Evolutionary conservation across 2,797 vertebrate species (phyloP).

Genomic region (Poeciliopsis gracilis): DNA sequence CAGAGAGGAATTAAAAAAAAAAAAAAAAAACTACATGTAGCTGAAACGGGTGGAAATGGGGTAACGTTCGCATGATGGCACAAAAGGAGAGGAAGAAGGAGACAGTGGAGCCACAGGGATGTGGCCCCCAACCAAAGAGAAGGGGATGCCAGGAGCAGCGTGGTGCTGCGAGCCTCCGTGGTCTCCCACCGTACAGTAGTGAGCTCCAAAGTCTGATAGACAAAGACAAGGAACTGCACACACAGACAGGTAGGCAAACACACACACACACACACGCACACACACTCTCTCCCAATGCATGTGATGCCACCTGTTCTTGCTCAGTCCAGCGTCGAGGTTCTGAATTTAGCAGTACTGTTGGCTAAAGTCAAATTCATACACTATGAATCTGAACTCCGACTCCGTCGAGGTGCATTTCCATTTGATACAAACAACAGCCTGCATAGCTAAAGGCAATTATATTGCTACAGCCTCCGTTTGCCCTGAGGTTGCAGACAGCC

Average conservation of each 20-base stretch:
- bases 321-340: slow-evolving; percentile 43
- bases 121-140: too few species aligned
- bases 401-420: slow-evolving; percentile 69
- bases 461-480: slow-evolving; percentile 79
- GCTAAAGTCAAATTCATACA: slow-evolving; percentile 68
- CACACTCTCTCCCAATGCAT: slow-evolving; percentile 2
- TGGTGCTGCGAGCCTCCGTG: slow-evolving; percentile 58
- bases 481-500: slow-evolving; percentile 78
- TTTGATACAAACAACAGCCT: slow-evolving; percentile 80
- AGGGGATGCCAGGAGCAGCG: slow-evolving; percentile 68
- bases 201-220: slow-evolving; percentile 33
- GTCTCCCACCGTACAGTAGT: slow-evolving; percentile 62
- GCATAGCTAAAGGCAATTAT: slow-evolving; percentile 80
- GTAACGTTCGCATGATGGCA: slow-evolving; percentile 50
- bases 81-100: slow-evolving; percentile 48
- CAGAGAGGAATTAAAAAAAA: background rate
- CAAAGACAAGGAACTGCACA: slow-evolving; percentile 21
- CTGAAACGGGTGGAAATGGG: slow-evolving; percentile 29
- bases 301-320: slow-evolving; percentile 42
- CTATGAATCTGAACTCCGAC: slow-evolving; percentile 67
- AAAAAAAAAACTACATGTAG: slow-evolving; percentile 19
- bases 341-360: slow-evolving; percentile 58
- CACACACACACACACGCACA: background rate
- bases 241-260: slow-evolving; percentile 35
- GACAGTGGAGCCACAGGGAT: slow-evolving; percentile 65